Evolutionary conservation across 1,140 invertebrate genomes (phyloP).

Genomic region (Zaprionus inermis): DNA sequence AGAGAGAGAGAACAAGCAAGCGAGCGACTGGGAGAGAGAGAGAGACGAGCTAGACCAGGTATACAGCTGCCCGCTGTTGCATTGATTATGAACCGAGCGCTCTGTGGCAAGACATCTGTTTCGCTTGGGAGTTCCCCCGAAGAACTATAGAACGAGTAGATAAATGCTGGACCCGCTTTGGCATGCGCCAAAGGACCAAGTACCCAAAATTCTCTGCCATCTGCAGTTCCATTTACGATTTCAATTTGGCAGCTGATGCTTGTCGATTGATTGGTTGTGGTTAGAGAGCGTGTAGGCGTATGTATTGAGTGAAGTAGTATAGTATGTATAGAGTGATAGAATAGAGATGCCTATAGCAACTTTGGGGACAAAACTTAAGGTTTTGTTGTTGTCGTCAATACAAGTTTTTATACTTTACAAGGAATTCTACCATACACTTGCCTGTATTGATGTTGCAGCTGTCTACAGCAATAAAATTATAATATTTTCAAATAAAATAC

Average conservation of each 20-base stretch:
- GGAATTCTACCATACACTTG: too few species aligned
- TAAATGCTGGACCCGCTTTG: conserved; percentile 17
- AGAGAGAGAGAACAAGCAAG: background rate
- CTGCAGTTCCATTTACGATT: conserved; percentile 35
- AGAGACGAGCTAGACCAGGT: background rate
- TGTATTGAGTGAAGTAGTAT: too few species aligned
- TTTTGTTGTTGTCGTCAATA: too few species aligned
- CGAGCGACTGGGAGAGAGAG: background rate
- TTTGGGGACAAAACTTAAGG: too few species aligned
- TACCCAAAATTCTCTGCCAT: conserved; percentile 16
- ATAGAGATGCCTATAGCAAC: background rate
- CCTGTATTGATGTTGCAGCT: background rate
- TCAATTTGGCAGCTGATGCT: conserved; percentile 41
- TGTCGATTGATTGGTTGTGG: conserved; percentile 31
- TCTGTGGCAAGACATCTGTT: conserved; percentile 33
- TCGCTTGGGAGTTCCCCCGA: conserved; percentile 34
- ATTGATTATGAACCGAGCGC: conserved; percentile 30
- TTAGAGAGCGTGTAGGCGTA: background rate
- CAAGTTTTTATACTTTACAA: too few species aligned
- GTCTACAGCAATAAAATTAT: background rate
- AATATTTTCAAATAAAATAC: conserved; percentile 3
- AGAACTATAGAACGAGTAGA: conserved; percentile 7
- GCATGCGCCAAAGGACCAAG: conserved; percentile 43
- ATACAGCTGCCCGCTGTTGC: conserved; percentile 40
- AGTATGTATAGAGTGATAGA: conserved; percentile 7